These are phyloP conservation scores for Drosophila fuyamai DNA, from an alignment of 1,140 invertebrate genomes.

Conservation along the genomic window DNA sequence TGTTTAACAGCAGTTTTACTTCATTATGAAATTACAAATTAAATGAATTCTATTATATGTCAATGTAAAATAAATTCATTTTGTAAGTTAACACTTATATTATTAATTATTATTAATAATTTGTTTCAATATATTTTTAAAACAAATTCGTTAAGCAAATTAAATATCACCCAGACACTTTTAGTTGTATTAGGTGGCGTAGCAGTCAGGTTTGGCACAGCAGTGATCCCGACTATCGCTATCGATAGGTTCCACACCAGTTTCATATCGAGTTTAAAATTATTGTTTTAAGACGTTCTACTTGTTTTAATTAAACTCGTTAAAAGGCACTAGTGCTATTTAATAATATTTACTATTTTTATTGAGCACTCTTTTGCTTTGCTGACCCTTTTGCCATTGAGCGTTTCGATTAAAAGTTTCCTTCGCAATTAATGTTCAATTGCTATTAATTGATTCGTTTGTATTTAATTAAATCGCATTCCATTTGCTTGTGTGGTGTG, in stretches of 20 bases:
- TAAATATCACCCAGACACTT: too few relatives aligned
- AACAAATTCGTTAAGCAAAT: too few relatives aligned
- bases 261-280: neutral
- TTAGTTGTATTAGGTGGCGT: neutral
- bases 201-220: constrained; percentile 23
- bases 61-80: too few relatives aligned
- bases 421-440: constrained; percentile 37
- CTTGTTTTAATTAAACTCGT: neutral
- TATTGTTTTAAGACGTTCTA: neutral
- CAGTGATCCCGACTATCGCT: constrained; percentile 1
- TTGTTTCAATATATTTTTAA: too few relatives aligned
- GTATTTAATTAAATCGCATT: constrained; percentile 35
- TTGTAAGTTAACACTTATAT: too few relatives aligned
- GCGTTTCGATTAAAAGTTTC: neutral
- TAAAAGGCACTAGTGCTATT: neutral
- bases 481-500: neutral
- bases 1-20: too few relatives aligned
- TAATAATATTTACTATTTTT: too few relatives aligned
- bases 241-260: neutral
- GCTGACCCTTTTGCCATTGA: too few relatives aligned
- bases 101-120: too few relatives aligned
- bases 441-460: constrained; percentile 47
- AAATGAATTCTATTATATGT: too few relatives aligned
- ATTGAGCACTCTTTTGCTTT: neutral
- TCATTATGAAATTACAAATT: too few relatives aligned